Evolutionary conservation across 2,797 vertebrate species (phyloP).

Genomic region (Tarsius wallacei): DNA sequence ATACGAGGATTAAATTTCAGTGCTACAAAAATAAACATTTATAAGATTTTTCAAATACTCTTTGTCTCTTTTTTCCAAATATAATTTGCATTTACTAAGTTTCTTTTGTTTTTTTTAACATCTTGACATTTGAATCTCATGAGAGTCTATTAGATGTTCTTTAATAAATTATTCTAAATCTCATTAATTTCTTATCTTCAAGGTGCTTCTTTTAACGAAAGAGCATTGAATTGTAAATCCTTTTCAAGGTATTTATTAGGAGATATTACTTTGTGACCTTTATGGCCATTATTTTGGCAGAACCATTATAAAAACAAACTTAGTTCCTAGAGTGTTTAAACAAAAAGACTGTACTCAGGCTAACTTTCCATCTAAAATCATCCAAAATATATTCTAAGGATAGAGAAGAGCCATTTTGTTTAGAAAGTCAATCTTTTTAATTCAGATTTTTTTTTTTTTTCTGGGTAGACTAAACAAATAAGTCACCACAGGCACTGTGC

Average conservation of each 20-base stretch:
- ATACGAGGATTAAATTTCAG: slow-evolving; percentile 84
- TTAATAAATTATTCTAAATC: slow-evolving; percentile 85
- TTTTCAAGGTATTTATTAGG: slow-evolving; percentile 83
- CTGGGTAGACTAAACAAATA: slow-evolving; percentile 77
- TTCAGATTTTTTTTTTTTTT: slow-evolving; percentile 70
- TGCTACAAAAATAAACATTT: slow-evolving; percentile 86
- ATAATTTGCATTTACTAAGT: slow-evolving; percentile 83
- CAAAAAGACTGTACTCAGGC: slow-evolving; percentile 77
- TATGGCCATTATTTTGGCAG: slow-evolving; percentile 84
- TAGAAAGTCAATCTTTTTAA: slow-evolving; percentile 85
- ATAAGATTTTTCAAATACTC: slow-evolving; percentile 82
- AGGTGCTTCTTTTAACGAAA: slow-evolving; percentile 77
- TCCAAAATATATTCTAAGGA: slow-evolving; percentile 77
- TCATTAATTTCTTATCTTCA: slow-evolving; percentile 83
- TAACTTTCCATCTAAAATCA: slow-evolving; percentile 81
- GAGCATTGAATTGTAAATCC: slow-evolving; percentile 80
- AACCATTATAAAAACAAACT: slow-evolving; percentile 85
- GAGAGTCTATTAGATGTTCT: slow-evolving; percentile 76
- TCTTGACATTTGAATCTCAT: slow-evolving; percentile 84
- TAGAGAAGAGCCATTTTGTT: slow-evolving; percentile 81
- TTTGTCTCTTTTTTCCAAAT: slow-evolving; percentile 66
- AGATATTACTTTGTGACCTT: slow-evolving; percentile 83
- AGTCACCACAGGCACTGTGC: slow-evolving; percentile 85
- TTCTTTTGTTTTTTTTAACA: slow-evolving; percentile 75
- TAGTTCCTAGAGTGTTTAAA: slow-evolving; percentile 82